phyloP scores from a whole-genome alignment of 2,113 vertebrate species.

The Labeo rohita region DNA sequence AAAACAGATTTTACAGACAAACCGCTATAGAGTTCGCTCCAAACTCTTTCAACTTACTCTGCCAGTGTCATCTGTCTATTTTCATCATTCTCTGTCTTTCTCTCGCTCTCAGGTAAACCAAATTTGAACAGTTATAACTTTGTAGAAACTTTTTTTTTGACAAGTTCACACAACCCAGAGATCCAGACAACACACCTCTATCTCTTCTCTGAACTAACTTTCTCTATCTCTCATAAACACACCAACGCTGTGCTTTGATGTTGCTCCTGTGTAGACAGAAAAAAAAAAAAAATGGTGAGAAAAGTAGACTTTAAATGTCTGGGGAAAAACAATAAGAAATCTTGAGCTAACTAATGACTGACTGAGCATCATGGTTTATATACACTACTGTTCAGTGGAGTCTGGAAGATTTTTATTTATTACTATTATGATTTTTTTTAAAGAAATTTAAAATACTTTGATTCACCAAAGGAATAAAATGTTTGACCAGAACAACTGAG shows the following conservation, averaged over 20 bases:
- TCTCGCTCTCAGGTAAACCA: neutral
- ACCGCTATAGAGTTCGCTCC: neutral
- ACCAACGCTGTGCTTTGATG: constrained; percentile 1
- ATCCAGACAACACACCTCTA: constrained; percentile 27
- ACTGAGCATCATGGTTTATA: neutral
- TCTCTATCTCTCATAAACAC: neutral
- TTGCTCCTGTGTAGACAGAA: neutral
- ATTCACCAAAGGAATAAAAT: too few species aligned
- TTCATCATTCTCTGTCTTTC: constrained; percentile 9
- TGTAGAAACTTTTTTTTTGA: neutral
- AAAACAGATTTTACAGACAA: neutral
- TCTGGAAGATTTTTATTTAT: neutral
- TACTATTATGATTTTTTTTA: too few species aligned
- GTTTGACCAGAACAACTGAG: too few species aligned
- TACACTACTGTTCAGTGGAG: neutral
- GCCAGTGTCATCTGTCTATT: constrained; percentile 16
- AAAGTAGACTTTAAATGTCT: neutral
- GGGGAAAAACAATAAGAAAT: neutral
- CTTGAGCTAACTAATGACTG: neutral
- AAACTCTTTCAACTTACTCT: neutral
- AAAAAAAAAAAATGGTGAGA: neutral
- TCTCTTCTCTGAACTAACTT: constrained; percentile 15
- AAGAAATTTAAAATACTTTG: too few species aligned
- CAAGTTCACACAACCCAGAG: neutral
- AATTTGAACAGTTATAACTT: neutral